Percentiles rank a stretch among this genome's conserved stretches.
phyloP scores from a whole-genome alignment of 2,113 vertebrate genomes.

The Illadopsis cleaveri region DNA sequence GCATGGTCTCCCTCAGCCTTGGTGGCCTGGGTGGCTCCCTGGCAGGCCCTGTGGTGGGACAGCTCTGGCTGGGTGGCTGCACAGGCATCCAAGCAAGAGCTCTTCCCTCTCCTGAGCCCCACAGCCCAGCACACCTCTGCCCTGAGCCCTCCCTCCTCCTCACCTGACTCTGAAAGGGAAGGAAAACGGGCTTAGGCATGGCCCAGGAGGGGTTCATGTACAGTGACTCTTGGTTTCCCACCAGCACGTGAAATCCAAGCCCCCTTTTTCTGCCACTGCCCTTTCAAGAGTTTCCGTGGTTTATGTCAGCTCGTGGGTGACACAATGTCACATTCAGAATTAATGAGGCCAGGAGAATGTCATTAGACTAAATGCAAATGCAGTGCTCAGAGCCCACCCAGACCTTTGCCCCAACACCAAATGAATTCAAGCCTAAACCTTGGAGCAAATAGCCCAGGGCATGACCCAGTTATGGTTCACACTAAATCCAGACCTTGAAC shows the following conservation, averaged over 20 bases:
- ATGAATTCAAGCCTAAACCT: constrained; percentile 21
- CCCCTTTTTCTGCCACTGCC: neutral
- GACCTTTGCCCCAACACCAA: constrained; percentile 34
- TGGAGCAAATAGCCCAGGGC: neutral
- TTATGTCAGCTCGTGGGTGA: constrained; percentile 17
- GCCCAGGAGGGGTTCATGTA: neutral
- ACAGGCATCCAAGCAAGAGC: neutral
- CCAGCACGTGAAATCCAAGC: neutral
- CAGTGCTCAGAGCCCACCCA: neutral
- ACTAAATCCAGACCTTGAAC: constrained; percentile 47
- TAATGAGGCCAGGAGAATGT: constrained; percentile 9
- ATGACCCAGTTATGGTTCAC: constrained; percentile 15
- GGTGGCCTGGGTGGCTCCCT: neutral
- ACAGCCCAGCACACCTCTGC: neutral
- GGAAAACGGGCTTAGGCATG: neutral
- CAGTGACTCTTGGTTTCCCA: neutral
- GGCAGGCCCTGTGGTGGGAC: neutral
- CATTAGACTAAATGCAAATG: constrained; percentile 51
- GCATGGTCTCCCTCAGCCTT: neutral
- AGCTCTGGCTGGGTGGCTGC: neutral
- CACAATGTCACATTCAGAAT: constrained; percentile 40
- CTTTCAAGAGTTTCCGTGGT: neutral
- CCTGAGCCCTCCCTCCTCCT: neutral
- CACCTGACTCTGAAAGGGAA: neutral
- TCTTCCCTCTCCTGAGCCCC: neutral